Evolutionary conservation across 2,797 vertebrate genomes (phyloP).

Genomic region (Lerista edwardsae): DNA sequence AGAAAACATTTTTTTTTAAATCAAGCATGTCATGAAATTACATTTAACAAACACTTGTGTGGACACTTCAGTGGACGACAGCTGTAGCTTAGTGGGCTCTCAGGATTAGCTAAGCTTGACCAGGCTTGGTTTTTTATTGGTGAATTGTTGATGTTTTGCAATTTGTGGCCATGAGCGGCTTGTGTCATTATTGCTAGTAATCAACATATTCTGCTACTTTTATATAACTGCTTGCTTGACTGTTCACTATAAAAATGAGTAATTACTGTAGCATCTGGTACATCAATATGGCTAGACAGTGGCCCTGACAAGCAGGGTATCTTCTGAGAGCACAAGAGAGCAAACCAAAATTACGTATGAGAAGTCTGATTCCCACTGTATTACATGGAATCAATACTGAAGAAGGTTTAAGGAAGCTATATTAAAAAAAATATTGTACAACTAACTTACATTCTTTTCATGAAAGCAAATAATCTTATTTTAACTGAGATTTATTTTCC

Average conservation of each 20-base stretch:
- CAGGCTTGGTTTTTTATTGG: conserved; percentile 24
- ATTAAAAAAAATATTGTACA: conserved; percentile 14
- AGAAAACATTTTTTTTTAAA: not conserved
- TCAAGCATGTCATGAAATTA: not conserved
- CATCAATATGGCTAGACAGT: conserved; percentile 49
- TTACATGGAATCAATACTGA: conserved; percentile 27
- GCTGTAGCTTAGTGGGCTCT: conserved; percentile 34
- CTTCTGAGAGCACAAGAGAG: conserved; percentile 48
- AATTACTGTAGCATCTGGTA: conserved; percentile 66
- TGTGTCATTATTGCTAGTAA: conserved; percentile 38
- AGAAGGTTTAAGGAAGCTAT: conserved; percentile 45
- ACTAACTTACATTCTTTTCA: conserved; percentile 34
- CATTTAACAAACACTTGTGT: not conserved
- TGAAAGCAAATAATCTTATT: conserved; percentile 19
- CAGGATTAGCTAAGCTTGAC: conserved; percentile 18
- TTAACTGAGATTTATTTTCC: conserved; percentile 4
- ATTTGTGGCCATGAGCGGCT: conserved; percentile 44
- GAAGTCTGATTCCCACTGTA: conserved; percentile 42
- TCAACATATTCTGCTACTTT: conserved; percentile 46
- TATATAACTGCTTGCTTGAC: conserved; percentile 54
- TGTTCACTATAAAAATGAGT: conserved; percentile 61
- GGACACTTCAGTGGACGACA: conserved; percentile 27
- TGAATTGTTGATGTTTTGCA: conserved; percentile 31
- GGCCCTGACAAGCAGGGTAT: conserved; percentile 49
- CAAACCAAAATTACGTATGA: conserved; percentile 47